Percentiles rank a stretch among this genome's conserved stretches.
phyloP scores from a whole-genome alignment of 2,888 invertebrate species.

The Spisula subtruncata region DNA sequence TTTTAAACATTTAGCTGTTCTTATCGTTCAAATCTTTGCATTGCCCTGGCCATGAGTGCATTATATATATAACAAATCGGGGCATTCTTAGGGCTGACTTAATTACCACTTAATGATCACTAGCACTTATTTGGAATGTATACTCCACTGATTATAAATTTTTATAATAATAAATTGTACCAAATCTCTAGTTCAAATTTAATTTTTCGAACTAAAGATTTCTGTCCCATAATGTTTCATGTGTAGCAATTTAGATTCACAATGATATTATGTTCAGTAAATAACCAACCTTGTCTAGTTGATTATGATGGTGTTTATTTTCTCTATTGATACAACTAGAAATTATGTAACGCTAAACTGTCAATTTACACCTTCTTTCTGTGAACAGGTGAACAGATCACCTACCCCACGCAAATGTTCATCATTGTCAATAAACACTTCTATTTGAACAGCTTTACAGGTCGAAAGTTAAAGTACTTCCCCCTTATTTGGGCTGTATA shows the following conservation, averaged over 20 bases:
- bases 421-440: neutral
- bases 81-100: too few relatives aligned
- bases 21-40: too few relatives aligned
- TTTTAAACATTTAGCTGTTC: too few relatives aligned
- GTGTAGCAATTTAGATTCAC: neutral
- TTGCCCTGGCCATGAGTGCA: too few relatives aligned
- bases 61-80: too few relatives aligned
- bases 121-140: too few relatives aligned
- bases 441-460: neutral
- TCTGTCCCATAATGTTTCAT: neutral
- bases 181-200: too few relatives aligned
- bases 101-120: too few relatives aligned
- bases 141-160: too few relatives aligned
- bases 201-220: neutral
- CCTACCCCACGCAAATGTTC: neutral
- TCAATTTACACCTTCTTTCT: neutral
- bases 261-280: neutral
- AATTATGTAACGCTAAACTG: constrained; percentile 4
- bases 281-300: neutral
- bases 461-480: neutral
- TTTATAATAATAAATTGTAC: too few relatives aligned
- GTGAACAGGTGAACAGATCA: neutral
- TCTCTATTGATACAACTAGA: neutral
- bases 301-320: neutral
- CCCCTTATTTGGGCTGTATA: neutral